Conservation (phyloP, 53 echinoderm and acorn worm species). For the Actinopyga echinites region DNA sequence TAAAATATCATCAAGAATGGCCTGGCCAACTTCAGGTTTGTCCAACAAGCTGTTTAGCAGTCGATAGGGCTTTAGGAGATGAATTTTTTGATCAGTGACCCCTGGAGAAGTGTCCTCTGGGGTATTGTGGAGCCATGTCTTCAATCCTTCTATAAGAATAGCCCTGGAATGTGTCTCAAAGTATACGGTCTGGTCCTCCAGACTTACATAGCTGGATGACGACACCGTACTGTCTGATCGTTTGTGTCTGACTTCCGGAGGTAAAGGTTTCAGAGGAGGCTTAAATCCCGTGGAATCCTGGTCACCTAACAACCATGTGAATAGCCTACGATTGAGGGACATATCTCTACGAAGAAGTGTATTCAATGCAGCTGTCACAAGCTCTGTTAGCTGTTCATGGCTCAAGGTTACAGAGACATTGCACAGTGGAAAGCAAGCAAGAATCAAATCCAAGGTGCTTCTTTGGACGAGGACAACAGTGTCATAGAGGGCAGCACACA, state of each 20-base stretch:
- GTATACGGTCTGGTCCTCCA: slow-evolving; percentile 78
- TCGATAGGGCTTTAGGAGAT: slow-evolving; percentile 81
- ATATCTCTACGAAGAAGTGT: slow-evolving; percentile 93
- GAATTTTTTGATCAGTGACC: slow-evolving; percentile 65
- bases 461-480: slow-evolving; percentile 88
- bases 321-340: slow-evolving; percentile 92
- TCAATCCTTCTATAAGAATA: slow-evolving; percentile 71
- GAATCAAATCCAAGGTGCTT: slow-evolving; percentile 82
- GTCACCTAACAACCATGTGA: slow-evolving; percentile 85
- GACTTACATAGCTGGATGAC: slow-evolving; percentile 73
- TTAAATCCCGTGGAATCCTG: slow-evolving; percentile 40
- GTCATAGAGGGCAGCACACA: slow-evolving; percentile 86
- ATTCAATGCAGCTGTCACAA: slow-evolving; percentile 81
- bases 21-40: slow-evolving; percentile 81
- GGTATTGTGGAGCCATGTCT: slow-evolving; percentile 71
- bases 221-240: slow-evolving; percentile 62
- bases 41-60: slow-evolving; percentile 91
- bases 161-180: slow-evolving; percentile 83
- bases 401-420: slow-evolving; percentile 42
- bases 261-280: background rate
- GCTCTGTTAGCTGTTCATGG: slow-evolving; percentile 58
- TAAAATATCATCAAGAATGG: slow-evolving; percentile 89
- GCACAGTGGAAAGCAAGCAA: slow-evolving; percentile 82
- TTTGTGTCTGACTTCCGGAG: slow-evolving; percentile 4
- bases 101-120: slow-evolving; percentile 49